Evolutionary conservation across 1,140 invertebrate species (phyloP).

Genomic region (Drosophila pachea): DNA sequence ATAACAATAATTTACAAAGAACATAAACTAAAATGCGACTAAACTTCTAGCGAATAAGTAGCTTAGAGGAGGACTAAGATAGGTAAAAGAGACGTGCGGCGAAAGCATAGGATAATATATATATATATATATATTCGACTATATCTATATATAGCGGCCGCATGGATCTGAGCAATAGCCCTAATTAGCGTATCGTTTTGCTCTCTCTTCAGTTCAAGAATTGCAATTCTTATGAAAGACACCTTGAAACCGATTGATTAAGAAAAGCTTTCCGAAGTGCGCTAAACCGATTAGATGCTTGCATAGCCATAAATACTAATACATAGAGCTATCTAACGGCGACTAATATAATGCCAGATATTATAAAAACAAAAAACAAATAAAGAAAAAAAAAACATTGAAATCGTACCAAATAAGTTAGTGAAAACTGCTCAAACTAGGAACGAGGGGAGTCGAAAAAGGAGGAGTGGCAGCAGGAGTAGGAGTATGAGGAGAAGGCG

Average conservation of each 20-base stretch:
- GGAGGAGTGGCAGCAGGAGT: too few species aligned
- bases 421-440: constrained; percentile 65
- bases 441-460: background rate
- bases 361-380: constrained; percentile 28
- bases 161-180: too few species aligned
- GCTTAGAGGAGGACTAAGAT: constrained; percentile 27
- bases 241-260: constrained; percentile 51
- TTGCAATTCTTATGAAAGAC: constrained; percentile 55
- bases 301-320: constrained; percentile 32
- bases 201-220: constrained; percentile 35
- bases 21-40: constrained; percentile 36
- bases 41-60: constrained; percentile 59
- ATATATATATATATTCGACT: background rate
- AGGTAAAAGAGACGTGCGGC: constrained; percentile 2
- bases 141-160: too few species aligned
- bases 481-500: background rate
- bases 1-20: constrained; percentile 74
- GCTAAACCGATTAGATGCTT: constrained; percentile 52
- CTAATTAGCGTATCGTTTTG: background rate
- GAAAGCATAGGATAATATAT: background rate
- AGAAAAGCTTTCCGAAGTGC: constrained; percentile 63
- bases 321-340: constrained; percentile 29
- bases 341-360: constrained; percentile 36
- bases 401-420: constrained; percentile 66
- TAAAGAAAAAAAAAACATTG: too few species aligned